A percentile compares a stretch with the other conserved stretches of the same genome.
Conservation (phyloP, 35 echinoderm and acorn worm species). For the Anneissia japonica region DNA sequence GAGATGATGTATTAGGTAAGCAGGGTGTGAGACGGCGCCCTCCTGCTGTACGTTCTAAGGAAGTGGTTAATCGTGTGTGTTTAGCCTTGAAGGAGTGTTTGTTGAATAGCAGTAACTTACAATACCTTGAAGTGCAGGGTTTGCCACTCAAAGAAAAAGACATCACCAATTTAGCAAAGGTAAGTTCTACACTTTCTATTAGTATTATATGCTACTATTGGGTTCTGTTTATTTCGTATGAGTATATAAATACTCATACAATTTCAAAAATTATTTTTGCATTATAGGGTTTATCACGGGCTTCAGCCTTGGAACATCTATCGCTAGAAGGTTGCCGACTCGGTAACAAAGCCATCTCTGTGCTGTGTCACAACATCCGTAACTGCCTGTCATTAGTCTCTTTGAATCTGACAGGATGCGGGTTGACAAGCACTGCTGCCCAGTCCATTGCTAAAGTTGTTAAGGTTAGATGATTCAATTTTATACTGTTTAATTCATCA, state of each 20-base stretch:
- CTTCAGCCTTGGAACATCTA: conserved; percentile 57
- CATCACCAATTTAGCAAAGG: conserved; percentile 57
- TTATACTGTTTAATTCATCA: not conserved
- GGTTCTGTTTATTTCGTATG: too few relatives aligned
- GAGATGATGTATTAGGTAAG: not conserved
- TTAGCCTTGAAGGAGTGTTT: conserved; percentile 63
- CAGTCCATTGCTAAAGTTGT: conserved; percentile 71
- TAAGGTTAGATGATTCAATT: conserved; percentile 46
- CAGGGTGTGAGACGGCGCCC: conserved; percentile 34
- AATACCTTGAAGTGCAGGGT: conserved; percentile 56
- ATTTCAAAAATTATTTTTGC: not conserved
- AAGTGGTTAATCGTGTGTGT: conserved; percentile 62
- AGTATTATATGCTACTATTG: too few relatives aligned
- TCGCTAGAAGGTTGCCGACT: conserved; percentile 87
- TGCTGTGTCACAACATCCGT: conserved; percentile 58
- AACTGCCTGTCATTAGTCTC: conserved; percentile 41
- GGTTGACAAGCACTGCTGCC: conserved; percentile 64
- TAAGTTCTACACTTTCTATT: not conserved
- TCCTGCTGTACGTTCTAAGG: conserved; percentile 75
- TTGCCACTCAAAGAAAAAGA: conserved; percentile 61
- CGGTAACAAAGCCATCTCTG: conserved; percentile 47
- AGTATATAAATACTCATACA: not conserved
- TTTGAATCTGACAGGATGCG: conserved; percentile 77
- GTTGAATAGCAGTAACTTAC: conserved; percentile 28
- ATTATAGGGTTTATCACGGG: conserved; percentile 64